These are phyloP conservation scores for Pseudois nayaur DNA, from an alignment of 2,113 vertebrate genomes.

Conservation along the genomic window DNA sequence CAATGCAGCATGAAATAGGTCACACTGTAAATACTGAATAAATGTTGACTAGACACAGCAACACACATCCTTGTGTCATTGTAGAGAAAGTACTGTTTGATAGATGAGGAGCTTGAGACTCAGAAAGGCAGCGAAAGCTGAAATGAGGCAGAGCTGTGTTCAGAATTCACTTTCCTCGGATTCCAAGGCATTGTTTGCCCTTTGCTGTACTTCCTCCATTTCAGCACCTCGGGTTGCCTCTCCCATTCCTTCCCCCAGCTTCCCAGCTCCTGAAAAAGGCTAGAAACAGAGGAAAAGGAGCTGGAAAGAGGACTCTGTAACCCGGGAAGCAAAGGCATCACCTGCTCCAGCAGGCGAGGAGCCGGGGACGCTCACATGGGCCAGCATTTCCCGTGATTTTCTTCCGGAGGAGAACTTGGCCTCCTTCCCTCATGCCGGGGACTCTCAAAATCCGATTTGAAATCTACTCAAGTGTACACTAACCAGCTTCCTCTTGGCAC, in stretches of 20 bases:
- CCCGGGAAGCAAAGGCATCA: constrained; percentile 42
- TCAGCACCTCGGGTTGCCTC: fast-evolving
- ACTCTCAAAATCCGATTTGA: constrained; percentile 76
- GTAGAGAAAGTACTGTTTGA: not conserved
- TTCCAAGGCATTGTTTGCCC: not conserved
- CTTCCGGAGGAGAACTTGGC: constrained; percentile 78
- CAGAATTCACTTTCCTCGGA: not conserved
- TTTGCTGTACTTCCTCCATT: not conserved
- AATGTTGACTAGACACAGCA: not conserved
- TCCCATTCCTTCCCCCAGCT: not conserved
- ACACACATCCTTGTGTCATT: not conserved
- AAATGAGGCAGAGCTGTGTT: not conserved
- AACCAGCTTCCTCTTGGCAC: constrained; percentile 76
- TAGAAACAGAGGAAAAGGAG: not conserved
- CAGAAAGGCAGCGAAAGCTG: not conserved
- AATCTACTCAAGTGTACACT: constrained; percentile 78
- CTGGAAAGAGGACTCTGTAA: constrained; percentile 48
- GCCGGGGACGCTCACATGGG: constrained; percentile 55
- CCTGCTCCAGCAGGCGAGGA: constrained; percentile 59
- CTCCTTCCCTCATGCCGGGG: constrained; percentile 70
- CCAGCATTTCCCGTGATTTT: constrained; percentile 66
- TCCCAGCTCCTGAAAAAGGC: constrained; percentile 16
- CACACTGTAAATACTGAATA: not conserved
- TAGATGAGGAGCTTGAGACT: not conserved
- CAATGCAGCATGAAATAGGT: not conserved